Base-by-base conservation (phyloP, 1,140 invertebrate species). In the Drosophila gunungcola region DNA sequence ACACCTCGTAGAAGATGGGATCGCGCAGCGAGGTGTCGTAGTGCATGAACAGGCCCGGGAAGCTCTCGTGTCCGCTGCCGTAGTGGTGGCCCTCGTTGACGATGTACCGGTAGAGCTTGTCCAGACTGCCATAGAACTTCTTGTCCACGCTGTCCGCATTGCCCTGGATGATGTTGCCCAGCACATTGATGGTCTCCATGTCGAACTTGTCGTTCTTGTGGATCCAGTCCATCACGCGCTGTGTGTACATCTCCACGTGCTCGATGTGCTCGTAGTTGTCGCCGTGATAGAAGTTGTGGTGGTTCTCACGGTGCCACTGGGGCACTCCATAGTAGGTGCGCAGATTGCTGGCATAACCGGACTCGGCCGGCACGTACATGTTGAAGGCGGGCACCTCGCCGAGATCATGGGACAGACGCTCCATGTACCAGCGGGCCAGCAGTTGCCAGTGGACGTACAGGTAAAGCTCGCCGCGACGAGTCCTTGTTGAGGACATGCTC, bases 1-100 rank as follows among this genome's bases (percentile, higher is more conserved):
- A 94, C 4, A 96, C 91, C 58, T 94, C 93, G 79, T 94, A 96
- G 93, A 95, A 95, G 4, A 93, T 93, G 5, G 95, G 95, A 73
- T 96, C 95, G 36, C 95, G 94, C 39, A 95, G 73, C 2, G 94
- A 94, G 13, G 95, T 95, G 53, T 93, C 91, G 78, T 93, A 94
- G 63, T 93, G 93, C 80, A 94, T 93, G 21, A 95, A 89, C 27
- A 92, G 93, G 11, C 91, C 91, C 3, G 94, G 94, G n/a, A 93
- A 68, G 7, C 92, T 80, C 41, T 91, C 89, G 27, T 94, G 90
- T 16, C 92, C 60, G 72, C 84, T 34, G 39, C 85, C 73, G 1
- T 83, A 76, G 4, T 92, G 74, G 16, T 79, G 61, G 4, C 78
- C 83, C 43, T 93, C 92, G 34, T 93, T 93, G 3, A 94, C 70